Conservation (phyloP, 1,140 invertebrate genomes). For the Zaprionus lachaisei region DNA sequence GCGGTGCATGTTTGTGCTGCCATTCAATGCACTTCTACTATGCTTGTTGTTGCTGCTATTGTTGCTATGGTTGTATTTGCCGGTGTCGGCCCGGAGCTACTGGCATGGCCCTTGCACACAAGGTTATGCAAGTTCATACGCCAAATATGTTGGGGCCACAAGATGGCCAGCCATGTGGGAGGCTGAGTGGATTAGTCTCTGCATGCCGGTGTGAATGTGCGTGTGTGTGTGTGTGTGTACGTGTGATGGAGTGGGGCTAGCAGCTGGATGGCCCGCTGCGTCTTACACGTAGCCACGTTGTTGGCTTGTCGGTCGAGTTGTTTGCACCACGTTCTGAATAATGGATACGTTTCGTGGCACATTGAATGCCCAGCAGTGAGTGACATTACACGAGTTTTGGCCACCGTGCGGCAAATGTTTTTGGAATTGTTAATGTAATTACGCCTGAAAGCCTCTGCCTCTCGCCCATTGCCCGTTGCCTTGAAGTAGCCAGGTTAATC, state of each 20-base stretch:
- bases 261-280: constrained; percentile 39
- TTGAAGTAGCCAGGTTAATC: constrained; percentile 43
- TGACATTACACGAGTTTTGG: constrained; percentile 67
- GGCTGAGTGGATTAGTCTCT: constrained; percentile 3
- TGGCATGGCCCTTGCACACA: constrained; percentile 64
- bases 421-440: constrained; percentile 80
- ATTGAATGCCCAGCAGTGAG: constrained; percentile 74
- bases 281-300: constrained; percentile 65
- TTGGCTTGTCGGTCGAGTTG: constrained; percentile 69
- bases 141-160: constrained; percentile 63
- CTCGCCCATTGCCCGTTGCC: not conserved
- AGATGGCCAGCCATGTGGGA: constrained; percentile 25
- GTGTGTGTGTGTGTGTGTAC: not conserved
- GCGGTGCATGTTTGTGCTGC: constrained; percentile 51
- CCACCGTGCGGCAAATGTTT: constrained; percentile 54
- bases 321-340: constrained; percentile 79
- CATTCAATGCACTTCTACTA: constrained; percentile 31
- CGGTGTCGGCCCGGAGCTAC: constrained; percentile 47
- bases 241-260: not conserved
- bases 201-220: not conserved
- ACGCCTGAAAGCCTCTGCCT: constrained; percentile 63
- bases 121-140: constrained; percentile 66
- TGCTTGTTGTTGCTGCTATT: constrained; percentile 33
- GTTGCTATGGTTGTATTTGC: constrained; percentile 36
- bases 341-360: constrained; percentile 75